Percentiles rank a stretch among this genome's conserved stretches.
Conservation (phyloP, 2,888 invertebrate species). For the Stenodera caucasica region DNA sequence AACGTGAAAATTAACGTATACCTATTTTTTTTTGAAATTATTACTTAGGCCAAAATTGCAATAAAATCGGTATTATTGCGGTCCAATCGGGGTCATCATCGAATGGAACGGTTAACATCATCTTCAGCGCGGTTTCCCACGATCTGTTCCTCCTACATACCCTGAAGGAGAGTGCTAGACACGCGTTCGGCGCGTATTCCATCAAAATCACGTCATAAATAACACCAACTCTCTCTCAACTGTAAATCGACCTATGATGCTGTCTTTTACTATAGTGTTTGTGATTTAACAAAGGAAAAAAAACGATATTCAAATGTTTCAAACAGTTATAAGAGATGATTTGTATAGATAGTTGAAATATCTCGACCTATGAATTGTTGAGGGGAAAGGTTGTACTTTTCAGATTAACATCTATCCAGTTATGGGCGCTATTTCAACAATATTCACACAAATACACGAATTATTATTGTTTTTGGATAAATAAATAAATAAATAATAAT, state of each 20-base stretch:
- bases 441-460: no score
- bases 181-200: constrained; percentile 43
- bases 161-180: constrained; percentile 53
- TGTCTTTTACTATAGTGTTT: background rate
- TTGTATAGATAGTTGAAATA: constrained; percentile 41
- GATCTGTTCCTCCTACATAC: constrained; percentile 50
- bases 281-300: no score
- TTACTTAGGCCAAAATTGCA: constrained; percentile 31
- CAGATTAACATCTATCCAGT: background rate
- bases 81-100: constrained; percentile 15
- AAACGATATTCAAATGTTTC: no score
- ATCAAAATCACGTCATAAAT: background rate
- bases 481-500: no score
- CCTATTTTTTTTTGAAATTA: background rate
- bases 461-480: no score
- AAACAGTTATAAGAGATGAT: constrained; percentile 22
- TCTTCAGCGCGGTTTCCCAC: constrained; percentile 44
- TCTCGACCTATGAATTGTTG: constrained; percentile 18
- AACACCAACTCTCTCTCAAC: no score
- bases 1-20: no score
- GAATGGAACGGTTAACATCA: constrained; percentile 43
- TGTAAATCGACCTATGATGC: no score
- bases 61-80: no score
- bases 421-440: background rate
- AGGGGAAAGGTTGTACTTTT: background rate